Base-by-base conservation (phyloP, 1,140 invertebrate species). In the Drosophila pallidifrons region DNA sequence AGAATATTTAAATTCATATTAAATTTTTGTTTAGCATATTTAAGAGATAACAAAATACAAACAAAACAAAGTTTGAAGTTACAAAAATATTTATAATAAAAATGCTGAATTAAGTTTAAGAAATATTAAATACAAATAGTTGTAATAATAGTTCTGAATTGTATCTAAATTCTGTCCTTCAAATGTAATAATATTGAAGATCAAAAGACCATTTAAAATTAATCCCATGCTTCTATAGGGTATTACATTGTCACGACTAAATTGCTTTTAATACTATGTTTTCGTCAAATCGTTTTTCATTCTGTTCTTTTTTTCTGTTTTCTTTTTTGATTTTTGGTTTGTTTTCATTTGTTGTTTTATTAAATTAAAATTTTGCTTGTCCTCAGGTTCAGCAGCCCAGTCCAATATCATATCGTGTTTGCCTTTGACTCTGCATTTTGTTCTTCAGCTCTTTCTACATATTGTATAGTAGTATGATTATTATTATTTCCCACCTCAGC, bases 281-380 rank as follows among this genome's bases (percentile, higher is more conserved):
- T 8, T 30, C 25, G 49, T 52, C 49, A 52, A 38, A 6, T 16
- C 7, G 28, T 35, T 55, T 25, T 35, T 38, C 30, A 55, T 35
- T 55, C 32, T 5, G 32, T 32, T 38, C 3, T 38, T 35, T 35
- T 35, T 6, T 35, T 15, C 15, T 15, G 15, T 15, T 16, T 35
- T 8, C 3, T 38, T 13, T 13, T 66, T 51, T n/a, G 8, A 11
- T 57, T 46, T 57, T 35, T 75, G 7, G 43, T 75, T 79, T 61
- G 69, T 74, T 80, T 77, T 77, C 66, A 67, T 77, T 81, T 78
- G 69, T 78, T 81, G 65, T 70, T 70, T 78, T 81, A 81, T 81
- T 78, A 81, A 78, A 83, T 89, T 78, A 60, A 81, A 77, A 74
- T 82, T 51, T 74, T 60, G 69, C 63, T 60, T 71, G 70, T 82